Percentiles rank a stretch among this genome's conserved stretches.
These are phyloP conservation scores for Melipona bicolor DNA, from an alignment of 2,888 invertebrate genomes.

Conservation along the genomic window DNA sequence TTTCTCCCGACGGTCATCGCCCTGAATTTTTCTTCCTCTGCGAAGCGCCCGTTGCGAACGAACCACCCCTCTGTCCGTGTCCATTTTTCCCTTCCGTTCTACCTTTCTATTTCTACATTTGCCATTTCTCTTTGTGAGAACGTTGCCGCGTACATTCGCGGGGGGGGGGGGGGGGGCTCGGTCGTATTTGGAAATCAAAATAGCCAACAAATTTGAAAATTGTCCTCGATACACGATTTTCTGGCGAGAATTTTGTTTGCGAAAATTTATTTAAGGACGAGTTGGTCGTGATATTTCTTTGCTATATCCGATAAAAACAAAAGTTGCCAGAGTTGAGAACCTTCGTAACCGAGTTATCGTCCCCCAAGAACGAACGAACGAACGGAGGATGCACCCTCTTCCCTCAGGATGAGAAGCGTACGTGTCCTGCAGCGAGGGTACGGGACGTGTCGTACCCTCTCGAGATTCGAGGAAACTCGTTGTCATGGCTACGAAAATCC, in stretches of 20 bases:
- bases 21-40: conserved; percentile 48
- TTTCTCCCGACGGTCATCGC: conserved; percentile 57
- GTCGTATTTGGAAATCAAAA: conserved; percentile 1
- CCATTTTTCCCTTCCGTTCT: conserved; percentile 44
- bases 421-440: conserved; percentile 73
- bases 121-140: conserved; percentile 9
- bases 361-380: conserved; percentile 69
- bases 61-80: conserved; percentile 42
- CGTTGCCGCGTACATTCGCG: conserved; percentile 12
- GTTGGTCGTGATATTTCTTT: background rate
- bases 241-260: background rate
- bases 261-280: background rate
- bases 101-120: conserved; percentile 43
- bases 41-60: conserved; percentile 57
- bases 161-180: background rate
- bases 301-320: conserved; percentile 19
- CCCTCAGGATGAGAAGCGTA: conserved; percentile 74
- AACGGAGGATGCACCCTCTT: conserved; percentile 77
- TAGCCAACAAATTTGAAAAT: background rate
- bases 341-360: conserved; percentile 78
- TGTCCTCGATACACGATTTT: background rate
- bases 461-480: conserved; percentile 76
- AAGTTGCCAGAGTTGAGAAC: conserved; percentile 72
- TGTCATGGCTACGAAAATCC: conserved; percentile 75
- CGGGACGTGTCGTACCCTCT: conserved; percentile 67